phyloP scores from a whole-genome alignment of 2,797 vertebrate genomes.

The Urophycis tenuis region DNA sequence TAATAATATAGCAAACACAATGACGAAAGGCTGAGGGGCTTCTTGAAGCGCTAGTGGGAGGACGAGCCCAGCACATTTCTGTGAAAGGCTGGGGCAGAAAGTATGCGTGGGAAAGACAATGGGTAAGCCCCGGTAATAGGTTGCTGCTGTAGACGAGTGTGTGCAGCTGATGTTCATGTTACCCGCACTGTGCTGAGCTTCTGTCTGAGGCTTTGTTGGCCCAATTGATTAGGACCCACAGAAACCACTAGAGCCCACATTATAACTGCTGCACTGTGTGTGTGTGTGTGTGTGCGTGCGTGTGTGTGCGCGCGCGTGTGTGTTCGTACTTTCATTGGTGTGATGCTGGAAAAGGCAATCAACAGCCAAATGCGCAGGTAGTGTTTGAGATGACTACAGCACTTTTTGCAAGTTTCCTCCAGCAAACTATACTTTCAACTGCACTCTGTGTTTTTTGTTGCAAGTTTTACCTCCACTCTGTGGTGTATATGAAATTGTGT shows the following conservation, averaged over 20 bases:
- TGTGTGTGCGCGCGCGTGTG: conserved; percentile 21
- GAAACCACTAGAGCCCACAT: conserved; percentile 45
- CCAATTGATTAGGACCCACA: conserved; percentile 56
- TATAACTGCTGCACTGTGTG: conserved; percentile 28
- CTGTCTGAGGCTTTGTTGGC: conserved; percentile 44
- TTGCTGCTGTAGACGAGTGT: conserved; percentile 43
- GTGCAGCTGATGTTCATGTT: conserved; percentile 18
- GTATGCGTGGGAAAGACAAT: neutral
- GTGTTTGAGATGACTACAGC: conserved; percentile 53
- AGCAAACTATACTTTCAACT: conserved; percentile 33
- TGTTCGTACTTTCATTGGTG: conserved; percentile 9
- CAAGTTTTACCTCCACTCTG: neutral
- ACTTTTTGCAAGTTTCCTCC: conserved; percentile 48
- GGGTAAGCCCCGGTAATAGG: conserved; percentile 32
- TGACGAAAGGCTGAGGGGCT: neutral
- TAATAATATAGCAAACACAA: neutral
- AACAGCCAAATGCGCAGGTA: conserved; percentile 37
- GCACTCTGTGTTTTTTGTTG: neutral
- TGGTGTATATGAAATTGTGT: neutral
- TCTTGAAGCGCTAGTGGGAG: neutral
- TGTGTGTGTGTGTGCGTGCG: conserved; percentile 24
- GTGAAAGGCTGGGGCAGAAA: neutral
- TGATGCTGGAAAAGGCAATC: conserved; percentile 25
- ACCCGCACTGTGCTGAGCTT: conserved; percentile 32
- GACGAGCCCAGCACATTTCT: conserved; percentile 7